Evolutionary conservation across 2,113 vertebrate species (phyloP).

Genomic region (Gallinago paraguaiae): DNA sequence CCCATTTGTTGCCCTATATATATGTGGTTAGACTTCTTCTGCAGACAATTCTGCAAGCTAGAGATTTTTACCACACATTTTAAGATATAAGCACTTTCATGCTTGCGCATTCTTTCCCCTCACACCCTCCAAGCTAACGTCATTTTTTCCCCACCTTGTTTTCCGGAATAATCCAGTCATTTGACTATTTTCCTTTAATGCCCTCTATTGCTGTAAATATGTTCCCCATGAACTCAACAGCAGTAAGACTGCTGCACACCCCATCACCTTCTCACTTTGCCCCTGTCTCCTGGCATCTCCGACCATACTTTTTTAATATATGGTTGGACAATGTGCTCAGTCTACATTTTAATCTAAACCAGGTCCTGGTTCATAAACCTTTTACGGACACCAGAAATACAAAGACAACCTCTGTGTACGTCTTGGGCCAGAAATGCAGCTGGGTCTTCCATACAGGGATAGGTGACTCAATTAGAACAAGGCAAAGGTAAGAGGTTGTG

Average conservation of each 20-base stretch:
- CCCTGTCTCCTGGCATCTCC: background rate
- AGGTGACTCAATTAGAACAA: background rate
- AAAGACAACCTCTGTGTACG: background rate
- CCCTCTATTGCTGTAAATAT: background rate
- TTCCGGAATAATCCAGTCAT: background rate
- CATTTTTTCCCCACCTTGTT: rapidly evolving
- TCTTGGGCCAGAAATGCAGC: background rate
- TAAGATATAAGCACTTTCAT: background rate
- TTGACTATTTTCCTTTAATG: background rate
- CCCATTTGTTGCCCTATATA: background rate
- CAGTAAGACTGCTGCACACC: rapidly evolving
- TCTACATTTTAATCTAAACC: background rate
- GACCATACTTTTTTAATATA: background rate
- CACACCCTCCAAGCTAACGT: background rate
- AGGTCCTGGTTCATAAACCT: background rate
- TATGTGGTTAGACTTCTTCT: background rate
- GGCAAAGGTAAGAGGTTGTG: background rate
- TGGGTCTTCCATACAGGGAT: background rate
- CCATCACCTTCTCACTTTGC: background rate
- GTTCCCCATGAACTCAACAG: background rate
- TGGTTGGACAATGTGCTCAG: background rate
- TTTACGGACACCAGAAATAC: background rate
- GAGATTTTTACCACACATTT: background rate
- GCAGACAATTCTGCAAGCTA: background rate
- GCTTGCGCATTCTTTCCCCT: background rate